Conservation (phyloP, 2,113 vertebrate species). For the Neodontobutis hainanensis region DNA sequence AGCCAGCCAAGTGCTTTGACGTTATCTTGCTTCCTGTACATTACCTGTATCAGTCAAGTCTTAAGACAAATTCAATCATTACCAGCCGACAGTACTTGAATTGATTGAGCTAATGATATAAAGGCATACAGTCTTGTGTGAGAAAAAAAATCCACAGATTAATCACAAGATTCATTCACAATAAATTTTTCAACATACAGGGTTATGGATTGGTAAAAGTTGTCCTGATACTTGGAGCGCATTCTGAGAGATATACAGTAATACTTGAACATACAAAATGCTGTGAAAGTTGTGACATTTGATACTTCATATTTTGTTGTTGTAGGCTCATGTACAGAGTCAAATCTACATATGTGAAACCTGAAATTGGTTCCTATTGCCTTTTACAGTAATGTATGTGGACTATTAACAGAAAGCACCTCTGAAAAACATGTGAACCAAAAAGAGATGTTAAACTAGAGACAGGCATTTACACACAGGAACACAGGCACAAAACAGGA, state of each 20-base stretch:
- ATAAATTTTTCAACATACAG: slow-evolving; percentile 43
- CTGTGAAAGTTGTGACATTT: slow-evolving; percentile 31
- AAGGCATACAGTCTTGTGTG: slow-evolving; percentile 55
- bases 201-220: slow-evolving; percentile 46
- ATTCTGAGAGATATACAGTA: slow-evolving; percentile 30
- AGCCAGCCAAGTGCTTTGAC: slow-evolving; percentile 58
- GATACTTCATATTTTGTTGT: slow-evolving; percentile 17
- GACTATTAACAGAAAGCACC: slow-evolving; percentile 53
- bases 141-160: slow-evolving; percentile 41
- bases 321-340: slow-evolving; percentile 22
- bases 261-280: slow-evolving; percentile 42
- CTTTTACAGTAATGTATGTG: slow-evolving; percentile 58
- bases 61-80: slow-evolving; percentile 54
- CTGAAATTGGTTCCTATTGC: slow-evolving; percentile 63
- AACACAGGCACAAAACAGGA: slow-evolving; percentile 73
- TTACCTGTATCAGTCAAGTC: slow-evolving; percentile 58
- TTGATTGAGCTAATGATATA: slow-evolving; percentile 44
- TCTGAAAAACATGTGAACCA: slow-evolving; percentile 55
- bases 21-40: slow-evolving; percentile 47
- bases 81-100: slow-evolving; percentile 54
- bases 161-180: slow-evolving; percentile 50
- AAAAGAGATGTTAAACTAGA: slow-evolving; percentile 60
- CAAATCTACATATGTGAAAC: slow-evolving; percentile 34
- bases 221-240: slow-evolving; percentile 45
- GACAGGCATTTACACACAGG: slow-evolving; percentile 61